Evolutionary conservation across 2,113 vertebrate species (phyloP).

Genomic region (Lutjanus erythropterus): DNA sequence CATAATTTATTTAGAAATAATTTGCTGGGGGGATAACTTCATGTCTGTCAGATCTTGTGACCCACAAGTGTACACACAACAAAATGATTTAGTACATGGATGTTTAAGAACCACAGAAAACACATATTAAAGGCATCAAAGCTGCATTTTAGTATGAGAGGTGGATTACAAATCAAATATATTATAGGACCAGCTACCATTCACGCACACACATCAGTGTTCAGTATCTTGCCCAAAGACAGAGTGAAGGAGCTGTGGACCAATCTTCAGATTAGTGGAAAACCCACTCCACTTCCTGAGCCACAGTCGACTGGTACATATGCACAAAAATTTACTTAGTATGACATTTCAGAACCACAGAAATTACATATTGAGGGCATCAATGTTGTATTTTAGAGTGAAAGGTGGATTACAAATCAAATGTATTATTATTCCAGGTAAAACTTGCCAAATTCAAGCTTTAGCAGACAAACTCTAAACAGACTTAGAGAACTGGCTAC

Average conservation of each 20-base stretch:
- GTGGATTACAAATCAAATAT: constrained; percentile 49
- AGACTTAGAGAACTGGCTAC: constrained; percentile 57
- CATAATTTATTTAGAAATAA: no score
- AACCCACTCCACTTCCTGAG: no score
- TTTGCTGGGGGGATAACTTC: no score
- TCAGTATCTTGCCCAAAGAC: no score
- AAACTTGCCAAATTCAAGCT: constrained; percentile 63
- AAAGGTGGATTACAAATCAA: constrained; percentile 57
- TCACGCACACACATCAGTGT: no score
- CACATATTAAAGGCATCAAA: constrained; percentile 12
- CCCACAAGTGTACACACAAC: constrained; percentile 5
- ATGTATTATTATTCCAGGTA: constrained; percentile 45
- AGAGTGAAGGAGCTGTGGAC: no score
- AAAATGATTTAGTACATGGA: background rate
- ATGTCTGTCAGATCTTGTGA: no score
- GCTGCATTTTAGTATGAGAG: constrained; percentile 44
- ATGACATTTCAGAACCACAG: constrained; percentile 4
- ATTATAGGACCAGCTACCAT: no score
- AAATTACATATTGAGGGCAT: no score
- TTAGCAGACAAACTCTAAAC: constrained; percentile 53
- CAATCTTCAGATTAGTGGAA: no score
- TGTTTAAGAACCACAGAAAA: constrained; percentile 20
- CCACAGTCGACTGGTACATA: no score
- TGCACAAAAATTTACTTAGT: constrained; percentile 14
- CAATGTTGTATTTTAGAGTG: no score